phyloP scores from a whole-genome alignment of 2,113 vertebrate species.

The Mionectes macconnelli region DNA sequence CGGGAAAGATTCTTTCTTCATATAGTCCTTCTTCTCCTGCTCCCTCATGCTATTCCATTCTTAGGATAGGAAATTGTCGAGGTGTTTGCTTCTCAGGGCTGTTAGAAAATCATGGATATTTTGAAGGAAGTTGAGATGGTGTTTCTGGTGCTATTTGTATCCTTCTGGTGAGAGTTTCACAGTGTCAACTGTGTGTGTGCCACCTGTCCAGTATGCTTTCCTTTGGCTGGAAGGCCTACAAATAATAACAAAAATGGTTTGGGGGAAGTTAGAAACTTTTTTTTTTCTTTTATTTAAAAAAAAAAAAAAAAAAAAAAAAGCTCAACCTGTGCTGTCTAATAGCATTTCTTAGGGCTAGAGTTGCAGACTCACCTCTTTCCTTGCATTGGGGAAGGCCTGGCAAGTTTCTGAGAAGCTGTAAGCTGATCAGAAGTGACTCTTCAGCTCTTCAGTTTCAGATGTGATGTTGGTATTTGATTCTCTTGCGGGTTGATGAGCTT shows the following conservation, averaged over 20 bases:
- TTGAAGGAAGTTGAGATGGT: background rate
- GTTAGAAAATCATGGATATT: background rate
- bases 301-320: background rate
- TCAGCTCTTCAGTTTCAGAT: background rate
- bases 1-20: background rate
- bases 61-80: background rate
- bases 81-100: background rate
- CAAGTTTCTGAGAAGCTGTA: background rate
- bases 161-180: background rate
- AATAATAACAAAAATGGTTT: background rate
- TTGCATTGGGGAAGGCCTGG: background rate
- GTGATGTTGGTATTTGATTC: background rate
- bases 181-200: background rate
- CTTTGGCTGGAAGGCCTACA: background rate
- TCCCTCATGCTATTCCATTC: background rate
- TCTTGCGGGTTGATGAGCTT: background rate
- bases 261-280: background rate
- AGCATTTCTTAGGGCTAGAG: background rate
- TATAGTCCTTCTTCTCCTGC: background rate
- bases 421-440: constrained; percentile 1
- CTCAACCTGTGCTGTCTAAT: background rate
- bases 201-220: background rate
- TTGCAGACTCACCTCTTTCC: background rate
- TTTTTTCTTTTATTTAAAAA: background rate
- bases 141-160: background rate